phyloP scores from a whole-genome alignment of 2,888 invertebrate species.

The Lasioglossum leucozonium region DNA sequence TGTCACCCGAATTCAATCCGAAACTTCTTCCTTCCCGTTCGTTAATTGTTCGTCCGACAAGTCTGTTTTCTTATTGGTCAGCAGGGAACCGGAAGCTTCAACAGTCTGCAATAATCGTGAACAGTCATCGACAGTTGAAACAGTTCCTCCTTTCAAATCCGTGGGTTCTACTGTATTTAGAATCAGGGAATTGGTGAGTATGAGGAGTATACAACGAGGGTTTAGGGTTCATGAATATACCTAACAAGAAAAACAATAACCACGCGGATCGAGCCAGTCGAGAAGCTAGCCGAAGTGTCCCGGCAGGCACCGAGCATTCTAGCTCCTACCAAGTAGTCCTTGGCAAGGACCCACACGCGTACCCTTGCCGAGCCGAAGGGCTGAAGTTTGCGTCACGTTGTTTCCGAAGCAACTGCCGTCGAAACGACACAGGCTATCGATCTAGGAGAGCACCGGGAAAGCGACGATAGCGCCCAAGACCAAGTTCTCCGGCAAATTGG shows the following conservation, averaged over 20 bases:
- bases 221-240: not conserved
- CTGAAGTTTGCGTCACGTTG: slow-evolving; percentile 4
- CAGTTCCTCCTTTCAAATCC: no score
- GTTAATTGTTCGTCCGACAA: no score
- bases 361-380: not conserved
- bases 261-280: not conserved
- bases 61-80: no score
- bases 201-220: no score
- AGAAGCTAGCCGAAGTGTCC: not conserved
- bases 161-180: no score
- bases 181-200: no score
- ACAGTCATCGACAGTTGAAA: no score
- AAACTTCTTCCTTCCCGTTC: not conserved
- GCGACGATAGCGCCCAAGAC: slow-evolving; percentile 30
- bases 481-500: slow-evolving; percentile 45
- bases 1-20: no score
- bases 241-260: not conserved
- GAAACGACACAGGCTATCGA: slow-evolving; percentile 30
- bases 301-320: not conserved
- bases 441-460: slow-evolving; percentile 14
- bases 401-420: slow-evolving; percentile 6
- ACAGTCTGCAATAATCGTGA: no score
- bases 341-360: not conserved
- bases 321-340: not conserved
- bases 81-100: no score